Base-by-base conservation (phyloP, 1,140 invertebrate species). In the Dendroctonus valens region DNA sequence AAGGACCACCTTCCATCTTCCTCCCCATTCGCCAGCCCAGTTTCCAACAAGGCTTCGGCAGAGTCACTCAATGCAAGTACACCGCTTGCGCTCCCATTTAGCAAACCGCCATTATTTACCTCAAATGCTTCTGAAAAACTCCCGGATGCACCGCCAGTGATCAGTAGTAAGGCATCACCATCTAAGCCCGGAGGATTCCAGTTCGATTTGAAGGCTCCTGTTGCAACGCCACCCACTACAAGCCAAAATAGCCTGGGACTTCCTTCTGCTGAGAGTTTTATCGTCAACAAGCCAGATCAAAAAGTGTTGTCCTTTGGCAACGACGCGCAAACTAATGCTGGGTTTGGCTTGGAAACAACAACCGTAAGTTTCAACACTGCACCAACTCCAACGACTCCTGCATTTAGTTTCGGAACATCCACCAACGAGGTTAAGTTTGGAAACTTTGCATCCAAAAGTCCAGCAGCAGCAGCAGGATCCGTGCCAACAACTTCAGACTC, bases 321-420 rank as follows among this genome's bases (percentile, higher is more conserved):
- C 12, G 38, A 15, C 5, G 51, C 6, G 11, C 15, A 41, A 15
- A 7, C 0, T 6, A 7, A 15, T 12, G 40, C 57, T 46, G 44
- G 40, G 12, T 59, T 53, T 63, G 41, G 26, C 46, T 41, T 52
- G 60, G 60, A n/a, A 46, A 9, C 37, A 59, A 15, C 15, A 55
- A 55, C 9, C 38, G 11, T 7, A 6, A 53, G 12, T 37, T 40
- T 14, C 41, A 15, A 14, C 41, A 46, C 42, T 37, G 26, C n/a
- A 38, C 12, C 42, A 39, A 6, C 58, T 9, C n/a, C 41, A 7
- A 49, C 44, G 3, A 50, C 58, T 40, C 50, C 58, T 48, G 15
- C 6, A 15, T 26, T 38, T 38, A 54, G 26, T 46, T 46, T 46
- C 12, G 39, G 7, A 8, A 54, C 11, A 15, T 54, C 52, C 38